A percentile compares a stretch with the other conserved stretches of the same genome.
phyloP scores from a whole-genome alignment of 2,113 vertebrate genomes.

The Nycticebus coucang region DNA sequence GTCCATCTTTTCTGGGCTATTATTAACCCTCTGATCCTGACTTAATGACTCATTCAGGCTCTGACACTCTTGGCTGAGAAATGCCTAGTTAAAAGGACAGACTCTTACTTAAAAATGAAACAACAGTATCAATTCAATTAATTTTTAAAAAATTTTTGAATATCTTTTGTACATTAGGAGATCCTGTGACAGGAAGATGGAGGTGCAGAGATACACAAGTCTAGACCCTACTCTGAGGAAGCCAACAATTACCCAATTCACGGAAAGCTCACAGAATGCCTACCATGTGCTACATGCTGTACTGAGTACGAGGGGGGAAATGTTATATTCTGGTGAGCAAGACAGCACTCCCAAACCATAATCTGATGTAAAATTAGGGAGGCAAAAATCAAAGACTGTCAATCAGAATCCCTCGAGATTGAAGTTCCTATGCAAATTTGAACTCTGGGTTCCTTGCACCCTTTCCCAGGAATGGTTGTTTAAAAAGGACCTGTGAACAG shows the following conservation, averaged over 20 bases:
- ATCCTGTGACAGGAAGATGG: not conserved
- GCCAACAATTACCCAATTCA: constrained; percentile 9
- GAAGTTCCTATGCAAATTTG: not conserved
- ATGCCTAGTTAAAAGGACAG: constrained; percentile 21
- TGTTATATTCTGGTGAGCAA: not conserved
- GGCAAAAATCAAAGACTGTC: not conserved
- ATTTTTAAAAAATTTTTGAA: constrained; percentile 29
- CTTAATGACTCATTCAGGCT: constrained; percentile 35
- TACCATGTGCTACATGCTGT: not conserved
- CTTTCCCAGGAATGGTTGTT: constrained; percentile 6
- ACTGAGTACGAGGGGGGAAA: not conserved
- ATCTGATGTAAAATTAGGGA: constrained; percentile 8
- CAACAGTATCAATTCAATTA: not conserved
- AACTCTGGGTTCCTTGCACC: not conserved
- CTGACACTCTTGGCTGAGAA: constrained; percentile 23
- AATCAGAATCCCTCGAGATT: not conserved
- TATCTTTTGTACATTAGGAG: not conserved
- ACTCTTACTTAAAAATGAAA: not conserved
- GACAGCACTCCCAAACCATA: not conserved
- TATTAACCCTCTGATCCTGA: constrained; percentile 50
- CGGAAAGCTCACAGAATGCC: not conserved
- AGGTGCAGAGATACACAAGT: not conserved
- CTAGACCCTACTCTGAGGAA: not conserved
- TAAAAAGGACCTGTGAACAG: not conserved
- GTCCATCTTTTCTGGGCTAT: constrained; percentile 44